A percentile compares a stretch with the other conserved stretches of the same genome.
These are phyloP conservation scores for Geopemphigus sp. DNA, from an alignment of 1,140 invertebrate species.

Conservation along the genomic window DNA sequence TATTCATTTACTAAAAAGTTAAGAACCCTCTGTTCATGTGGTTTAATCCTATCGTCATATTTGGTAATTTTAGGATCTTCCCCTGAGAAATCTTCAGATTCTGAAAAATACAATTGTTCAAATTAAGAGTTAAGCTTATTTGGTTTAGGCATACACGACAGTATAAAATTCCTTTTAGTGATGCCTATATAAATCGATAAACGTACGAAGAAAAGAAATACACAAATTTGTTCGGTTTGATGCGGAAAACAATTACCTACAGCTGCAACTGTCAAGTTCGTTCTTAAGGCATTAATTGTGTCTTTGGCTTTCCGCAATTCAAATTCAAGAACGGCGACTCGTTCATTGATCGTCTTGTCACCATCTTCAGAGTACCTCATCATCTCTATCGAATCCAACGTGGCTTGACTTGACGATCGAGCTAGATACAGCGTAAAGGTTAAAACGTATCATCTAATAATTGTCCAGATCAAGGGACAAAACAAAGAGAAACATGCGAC, in stretches of 20 bases:
- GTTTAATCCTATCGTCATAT: conserved; percentile 65
- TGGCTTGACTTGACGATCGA: conserved; percentile 82
- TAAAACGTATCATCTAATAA: no score
- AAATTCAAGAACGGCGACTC: conserved; percentile 83
- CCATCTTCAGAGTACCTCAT: conserved; percentile 86
- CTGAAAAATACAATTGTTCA: conserved; percentile 54
- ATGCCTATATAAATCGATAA: no score
- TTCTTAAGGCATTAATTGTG: conserved; percentile 77
- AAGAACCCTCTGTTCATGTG: conserved; percentile 78
- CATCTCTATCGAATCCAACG: conserved; percentile 84
- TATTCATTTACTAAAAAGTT: conserved; percentile 91
- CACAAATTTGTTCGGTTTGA: not conserved
- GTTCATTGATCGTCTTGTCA: conserved; percentile 70
- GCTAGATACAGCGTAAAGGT: conserved; percentile 57
- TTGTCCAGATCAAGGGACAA: no score
- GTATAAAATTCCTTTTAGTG: no score
- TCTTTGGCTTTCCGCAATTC: conserved; percentile 84
- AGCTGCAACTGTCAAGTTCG: conserved; percentile 76
- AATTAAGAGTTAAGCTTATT: no score
- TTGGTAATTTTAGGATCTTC: conserved; percentile 27
- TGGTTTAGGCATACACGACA: no score
- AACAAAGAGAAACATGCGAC: not conserved
- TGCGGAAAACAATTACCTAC: conserved; percentile 56
- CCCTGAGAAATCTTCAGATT: conserved; percentile 61
- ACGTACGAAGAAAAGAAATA: no score